Percentiles rank a stretch among this genome's conserved stretches.
phyloP scores from a whole-genome alignment of 2,797 vertebrate genomes.

The Micromesistius poutassou region DNA sequence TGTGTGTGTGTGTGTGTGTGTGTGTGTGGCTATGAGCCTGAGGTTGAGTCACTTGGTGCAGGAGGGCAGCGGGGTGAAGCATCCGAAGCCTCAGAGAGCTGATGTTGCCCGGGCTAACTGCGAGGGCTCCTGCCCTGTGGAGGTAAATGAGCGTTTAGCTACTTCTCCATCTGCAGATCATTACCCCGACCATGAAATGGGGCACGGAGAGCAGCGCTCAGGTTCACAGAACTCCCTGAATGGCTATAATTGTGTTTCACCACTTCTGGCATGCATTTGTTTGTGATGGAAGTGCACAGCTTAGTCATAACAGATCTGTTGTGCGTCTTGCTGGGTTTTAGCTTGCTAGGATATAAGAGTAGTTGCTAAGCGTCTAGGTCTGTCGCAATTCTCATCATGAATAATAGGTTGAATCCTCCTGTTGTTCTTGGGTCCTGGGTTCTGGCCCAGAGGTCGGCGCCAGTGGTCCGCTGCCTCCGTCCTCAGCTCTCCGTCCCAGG shows the following conservation, averaged over 20 bases:
- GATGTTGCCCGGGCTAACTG: background rate
- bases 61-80: background rate
- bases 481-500: background rate
- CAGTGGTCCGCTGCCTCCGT: background rate
- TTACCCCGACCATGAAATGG: background rate
- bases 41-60: background rate
- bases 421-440: background rate
- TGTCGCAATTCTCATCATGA: background rate
- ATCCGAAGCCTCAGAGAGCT: background rate
- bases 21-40: background rate
- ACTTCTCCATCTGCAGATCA: background rate
- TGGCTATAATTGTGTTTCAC: background rate
- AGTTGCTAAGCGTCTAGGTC: background rate
- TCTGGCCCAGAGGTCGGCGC: background rate
- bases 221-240: background rate
- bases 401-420: background rate
- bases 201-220: background rate
- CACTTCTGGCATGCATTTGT: background rate
- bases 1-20: background rate
- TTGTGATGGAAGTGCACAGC: background rate
- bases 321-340: background rate
- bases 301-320: background rate
- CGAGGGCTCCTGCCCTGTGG: background rate
- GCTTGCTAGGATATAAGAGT: background rate
- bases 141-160: background rate